Evolutionary conservation across 2,888 invertebrate genomes (phyloP), one percentile per base, ranked within the genome.

Genomic region (Apamea crenata): DNA sequence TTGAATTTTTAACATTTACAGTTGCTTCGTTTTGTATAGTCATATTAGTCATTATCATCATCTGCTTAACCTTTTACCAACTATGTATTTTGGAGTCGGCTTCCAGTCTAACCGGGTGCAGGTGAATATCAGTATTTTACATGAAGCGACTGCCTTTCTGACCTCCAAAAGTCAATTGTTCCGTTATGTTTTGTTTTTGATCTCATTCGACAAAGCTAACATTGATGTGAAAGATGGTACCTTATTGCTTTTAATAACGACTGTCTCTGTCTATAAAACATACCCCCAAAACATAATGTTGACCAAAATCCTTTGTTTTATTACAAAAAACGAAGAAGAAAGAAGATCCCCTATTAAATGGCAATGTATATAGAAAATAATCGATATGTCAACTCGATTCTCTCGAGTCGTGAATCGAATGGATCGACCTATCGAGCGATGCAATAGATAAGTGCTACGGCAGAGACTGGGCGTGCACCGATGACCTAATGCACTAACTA

Each of bases 401-500:
- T 87, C 90, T 84, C 88, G 88, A 92, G 89, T 92, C 90, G 92
- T 91, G 92, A 93, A 92, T 91, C 91, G 91, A 91, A 90, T 85
- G 91, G 89, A 91, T 92, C 91, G 93, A 92, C 92, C 93, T 93
- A 94, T 93, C 92, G 91, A 91, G 84, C 87, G 91, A 90, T 89
- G 83, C 91, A 89, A 83, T 80, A 81, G 93, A 94, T 92, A 93
- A 92, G 90, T 81, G 69, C 80, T n/a, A 75, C 80, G 82, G 82
- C 82, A 72, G 86, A 84, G 87, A 84, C 90, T 86, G 86, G 87
- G 91, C 91, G 85, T 91, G 93, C 92, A 89, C 93, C 90, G 94
- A 93, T 96, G 95, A 94, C 95, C 95, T 93, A 96, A 92, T 94
- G 91, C 92, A 92, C 93, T 95, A 96, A 96, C 96, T 96, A 93